phyloP scores from a whole-genome alignment of 1,140 invertebrate species.

The Saccostrea glomerata region DNA sequence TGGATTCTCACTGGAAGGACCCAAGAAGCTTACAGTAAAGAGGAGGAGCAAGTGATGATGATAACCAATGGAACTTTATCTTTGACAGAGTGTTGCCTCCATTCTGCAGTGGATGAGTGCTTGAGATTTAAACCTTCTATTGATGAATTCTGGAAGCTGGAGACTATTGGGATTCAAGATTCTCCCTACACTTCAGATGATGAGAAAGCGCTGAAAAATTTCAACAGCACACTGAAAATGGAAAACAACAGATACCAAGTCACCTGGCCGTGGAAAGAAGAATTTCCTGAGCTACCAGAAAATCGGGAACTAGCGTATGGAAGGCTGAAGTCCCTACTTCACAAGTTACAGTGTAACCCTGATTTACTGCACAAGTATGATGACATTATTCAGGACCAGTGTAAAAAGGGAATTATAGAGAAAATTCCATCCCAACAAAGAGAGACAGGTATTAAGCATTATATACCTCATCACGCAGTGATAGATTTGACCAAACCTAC shows the following conservation, averaged over 20 bases:
- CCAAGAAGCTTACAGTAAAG: background rate
- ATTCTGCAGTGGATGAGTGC: constrained; percentile 10
- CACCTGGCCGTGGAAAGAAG: constrained; percentile 46
- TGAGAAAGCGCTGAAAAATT: constrained; percentile 35
- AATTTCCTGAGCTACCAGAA: constrained; percentile 42
- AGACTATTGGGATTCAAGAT: constrained; percentile 37
- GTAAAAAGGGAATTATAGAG: constrained; percentile 36
- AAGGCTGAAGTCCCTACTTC: constrained; percentile 41
- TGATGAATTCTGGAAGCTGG: constrained; percentile 54
- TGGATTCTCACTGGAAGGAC: constrained; percentile 42
- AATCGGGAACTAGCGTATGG: constrained; percentile 46
- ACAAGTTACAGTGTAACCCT: constrained; percentile 42
- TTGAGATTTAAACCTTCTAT: background rate
- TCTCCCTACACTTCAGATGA: constrained; percentile 22
- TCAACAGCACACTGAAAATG: constrained; percentile 31
- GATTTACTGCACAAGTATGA: constrained; percentile 53
- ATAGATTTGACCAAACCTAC: constrained; percentile 32
- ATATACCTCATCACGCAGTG: constrained; percentile 51
- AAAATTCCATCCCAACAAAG: background rate
- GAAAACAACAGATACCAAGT: constrained; percentile 46
- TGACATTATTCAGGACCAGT: constrained; percentile 27
- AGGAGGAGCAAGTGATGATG: constrained; percentile 33
- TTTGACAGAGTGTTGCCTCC: constrained; percentile 15
- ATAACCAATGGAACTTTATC: constrained; percentile 46
- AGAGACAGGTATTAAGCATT: background rate